Evolutionary conservation across 2,113 vertebrate genomes (phyloP), one percentile per base, ranked within the genome.

Genomic region (Callocephalon fimbriatum): DNA sequence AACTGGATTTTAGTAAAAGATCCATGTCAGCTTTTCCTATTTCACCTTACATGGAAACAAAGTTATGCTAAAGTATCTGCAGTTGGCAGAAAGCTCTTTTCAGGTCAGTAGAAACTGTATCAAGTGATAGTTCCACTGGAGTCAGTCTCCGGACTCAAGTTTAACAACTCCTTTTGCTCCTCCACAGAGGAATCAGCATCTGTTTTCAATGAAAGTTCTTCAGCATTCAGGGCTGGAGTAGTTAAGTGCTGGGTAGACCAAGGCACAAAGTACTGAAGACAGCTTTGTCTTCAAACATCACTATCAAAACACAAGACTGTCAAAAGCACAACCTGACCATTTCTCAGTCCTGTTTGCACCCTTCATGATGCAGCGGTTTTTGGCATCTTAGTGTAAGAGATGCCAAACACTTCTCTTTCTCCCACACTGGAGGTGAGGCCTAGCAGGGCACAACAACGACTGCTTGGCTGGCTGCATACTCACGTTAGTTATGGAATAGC

Each of bases 21-120:
- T 4, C 4, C 15, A 6, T 0, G 0, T 15, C 29, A 31, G 51
- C 17, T 65, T 58, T 17, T 68, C 59, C 19, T 40, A 0, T 51
- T 65, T 51, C 40, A 53, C 4, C 1, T 35, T 13, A n/a, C 35
- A 26, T 7, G 38, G 18, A 37, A 72, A 40, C 7, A 14, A 68
- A 85, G 19, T 45, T 70, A 79, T 2, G 22, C 22, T 73, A 32
- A 76, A 87, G 45, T 45, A 83, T 56, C 32, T 65, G n/a, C 31
- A 70, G 31, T 21, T 71, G 42, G 54, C 84, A 93, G 53, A 66
- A 89, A 22, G 8, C 12, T 54, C 21, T 67, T 59, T 48, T 54
- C 15, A 44, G 42, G 45, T 35, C 71, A 73, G 71, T 1, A 62
- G 32, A 44, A 71, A 11, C 29, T 27, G 53, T 61, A 44, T 86